Evolutionary conservation across 2,888 invertebrate genomes (phyloP), one percentile per base, ranked within the genome.

Genomic region (Monopis laevigella): DNA sequence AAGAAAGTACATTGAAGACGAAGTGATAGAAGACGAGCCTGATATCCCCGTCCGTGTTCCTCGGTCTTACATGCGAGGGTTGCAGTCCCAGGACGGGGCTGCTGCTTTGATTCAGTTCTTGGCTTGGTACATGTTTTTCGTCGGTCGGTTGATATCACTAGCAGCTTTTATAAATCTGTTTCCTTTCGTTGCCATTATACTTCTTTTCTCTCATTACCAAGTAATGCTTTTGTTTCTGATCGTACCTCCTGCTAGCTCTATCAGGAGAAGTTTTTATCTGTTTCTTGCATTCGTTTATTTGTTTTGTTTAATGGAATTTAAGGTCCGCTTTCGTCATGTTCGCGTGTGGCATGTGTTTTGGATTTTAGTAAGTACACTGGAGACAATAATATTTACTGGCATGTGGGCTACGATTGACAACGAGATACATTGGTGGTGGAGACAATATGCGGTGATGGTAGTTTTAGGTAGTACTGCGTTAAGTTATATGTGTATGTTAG

Each of bases 41-140:
- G 75, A 78, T 45, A 55, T 74, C 27, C 73, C 78, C 0, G 55
- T 61, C 7, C 55, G 70, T 38, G 60, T 74, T 27, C 83, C 78
- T 14, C 74, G 77, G 36, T 75, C 67, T 26, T 86, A 73, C 39
- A 77, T 83, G 49, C 75, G 87, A 50, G 89, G 89, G 5, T 75
- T 92, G 6, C 87, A 89, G 47, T 89, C 90, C 47, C 91, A 91
- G 51, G 90, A 92, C 53, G 82, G 86, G 1, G 82, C 88, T 0
- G 89, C 88, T 8, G 86, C 86, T 50, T 59, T 87, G 4, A 73
- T 91, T 2, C 83, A 88, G 17, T 89, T 87, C 56, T 62, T 88
- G n/a, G 90, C 89, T 59, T 92, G 92, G 92, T 86, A 89, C 47
- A 72, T 86, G 30, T 92, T 91, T 57, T 84, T 91, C 36, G 58